These are phyloP conservation scores for Eilema griseolum DNA, from an alignment of 2,888 invertebrate genomes.

Conservation along the genomic window DNA sequence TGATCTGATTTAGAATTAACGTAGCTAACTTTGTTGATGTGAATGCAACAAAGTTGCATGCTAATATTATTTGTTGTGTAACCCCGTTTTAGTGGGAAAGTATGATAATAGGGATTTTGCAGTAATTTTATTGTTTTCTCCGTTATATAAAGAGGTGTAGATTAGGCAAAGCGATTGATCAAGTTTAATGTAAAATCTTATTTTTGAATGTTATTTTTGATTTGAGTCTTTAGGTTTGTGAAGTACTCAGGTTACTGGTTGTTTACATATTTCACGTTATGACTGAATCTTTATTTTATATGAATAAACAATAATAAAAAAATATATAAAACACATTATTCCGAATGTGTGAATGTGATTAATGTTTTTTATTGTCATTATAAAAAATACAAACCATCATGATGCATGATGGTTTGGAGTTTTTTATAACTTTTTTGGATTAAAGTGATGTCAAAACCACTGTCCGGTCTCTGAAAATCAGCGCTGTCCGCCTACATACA, in stretches of 20 bases:
- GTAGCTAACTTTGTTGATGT: neutral
- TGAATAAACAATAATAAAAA: neutral
- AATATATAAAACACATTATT: too few relatives aligned
- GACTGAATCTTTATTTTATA: neutral
- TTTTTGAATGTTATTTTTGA: neutral
- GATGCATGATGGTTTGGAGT: too few relatives aligned
- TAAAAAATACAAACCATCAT: too few relatives aligned
- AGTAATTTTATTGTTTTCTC: neutral
- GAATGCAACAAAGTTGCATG: neutral
- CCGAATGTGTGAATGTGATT: neutral
- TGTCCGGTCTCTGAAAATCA: too few relatives aligned
- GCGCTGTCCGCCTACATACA: too few relatives aligned
- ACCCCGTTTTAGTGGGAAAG: neutral
- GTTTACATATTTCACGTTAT: neutral
- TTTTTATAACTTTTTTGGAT: too few relatives aligned
- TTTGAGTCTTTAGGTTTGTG: too few relatives aligned
- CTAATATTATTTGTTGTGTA: neutral
- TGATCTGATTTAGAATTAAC: neutral
- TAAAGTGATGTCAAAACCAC: too few relatives aligned
- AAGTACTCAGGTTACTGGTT: too few relatives aligned
- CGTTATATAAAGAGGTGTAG: neutral
- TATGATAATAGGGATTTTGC: neutral
- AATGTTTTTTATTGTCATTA: too few relatives aligned
- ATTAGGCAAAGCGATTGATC: neutral
- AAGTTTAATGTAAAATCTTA: neutral